phyloP scores from a whole-genome alignment of 2,113 vertebrate genomes.

The Aldabrachelys gigantea region DNA sequence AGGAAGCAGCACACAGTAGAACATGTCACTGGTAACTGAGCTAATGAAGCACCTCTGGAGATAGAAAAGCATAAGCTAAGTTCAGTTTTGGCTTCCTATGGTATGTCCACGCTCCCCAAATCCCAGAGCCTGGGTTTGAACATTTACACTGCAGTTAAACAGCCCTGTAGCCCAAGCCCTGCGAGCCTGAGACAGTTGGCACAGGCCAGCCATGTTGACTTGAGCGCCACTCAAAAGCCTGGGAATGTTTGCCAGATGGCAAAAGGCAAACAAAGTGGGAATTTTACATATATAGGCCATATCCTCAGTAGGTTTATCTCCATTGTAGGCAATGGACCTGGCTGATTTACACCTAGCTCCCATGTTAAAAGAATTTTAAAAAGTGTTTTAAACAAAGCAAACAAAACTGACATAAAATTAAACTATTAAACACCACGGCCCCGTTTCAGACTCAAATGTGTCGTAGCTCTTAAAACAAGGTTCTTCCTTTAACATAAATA shows the following conservation, averaged over 20 bases:
- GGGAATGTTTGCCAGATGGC: not conserved
- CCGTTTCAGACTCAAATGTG: fast-evolving
- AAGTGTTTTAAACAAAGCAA: not conserved
- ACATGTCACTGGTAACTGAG: constrained; percentile 63
- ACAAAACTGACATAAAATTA: not conserved
- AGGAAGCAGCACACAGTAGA: constrained; percentile 29
- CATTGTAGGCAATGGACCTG: not conserved
- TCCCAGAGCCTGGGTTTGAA: too few relatives aligned
- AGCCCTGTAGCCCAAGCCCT: too few relatives aligned
- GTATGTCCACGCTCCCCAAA: too few relatives aligned
- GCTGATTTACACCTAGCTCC: not conserved
- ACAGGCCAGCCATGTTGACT: not conserved
- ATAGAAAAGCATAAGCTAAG: constrained; percentile 24
- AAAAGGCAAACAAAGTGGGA: not conserved
- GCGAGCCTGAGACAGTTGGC: too few relatives aligned
- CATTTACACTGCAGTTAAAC: too few relatives aligned
- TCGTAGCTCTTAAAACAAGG: not conserved
- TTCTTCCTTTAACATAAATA: not conserved
- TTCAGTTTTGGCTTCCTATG: constrained; percentile 1
- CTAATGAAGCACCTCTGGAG: constrained; percentile 73
- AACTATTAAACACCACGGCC: not conserved
- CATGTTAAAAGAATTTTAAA: fast-evolving
- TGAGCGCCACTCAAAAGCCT: not conserved
- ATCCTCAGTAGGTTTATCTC: fast-evolving
- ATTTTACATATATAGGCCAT: not conserved